Conservation (phyloP, 2,888 invertebrate genomes). For the Aleiodes alternator region DNA sequence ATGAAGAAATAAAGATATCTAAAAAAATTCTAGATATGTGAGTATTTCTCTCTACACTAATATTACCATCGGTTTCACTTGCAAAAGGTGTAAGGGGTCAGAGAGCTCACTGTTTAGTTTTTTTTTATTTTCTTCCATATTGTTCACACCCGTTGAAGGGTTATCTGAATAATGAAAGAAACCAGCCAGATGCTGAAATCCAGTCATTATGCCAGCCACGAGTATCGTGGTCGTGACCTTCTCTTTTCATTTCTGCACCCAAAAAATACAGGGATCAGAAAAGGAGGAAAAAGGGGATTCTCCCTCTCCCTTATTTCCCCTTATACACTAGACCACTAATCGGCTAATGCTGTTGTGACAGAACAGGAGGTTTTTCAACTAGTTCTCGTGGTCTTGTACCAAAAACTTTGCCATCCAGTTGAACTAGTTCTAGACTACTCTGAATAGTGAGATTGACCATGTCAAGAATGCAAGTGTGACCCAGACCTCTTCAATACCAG, state of each 20-base stretch:
- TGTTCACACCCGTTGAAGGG: slow-evolving; percentile 13
- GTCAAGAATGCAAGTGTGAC: slow-evolving; percentile 44
- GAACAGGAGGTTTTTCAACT: slow-evolving; percentile 25
- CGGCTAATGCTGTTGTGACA: slow-evolving; percentile 41
- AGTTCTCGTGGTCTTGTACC: slow-evolving; percentile 35
- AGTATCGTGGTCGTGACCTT: slow-evolving; percentile 52
- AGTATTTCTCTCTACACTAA: slow-evolving; percentile 45
- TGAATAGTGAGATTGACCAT: slow-evolving; percentile 32
- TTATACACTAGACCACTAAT: slow-evolving; percentile 38
- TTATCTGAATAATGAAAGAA: slow-evolving; percentile 24
- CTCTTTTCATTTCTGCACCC: neutral
- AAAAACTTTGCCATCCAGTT: slow-evolving; percentile 31
- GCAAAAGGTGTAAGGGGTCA: slow-evolving; percentile 4
- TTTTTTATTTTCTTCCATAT: neutral
- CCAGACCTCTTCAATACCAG: slow-evolving; percentile 34
- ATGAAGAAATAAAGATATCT: no score
- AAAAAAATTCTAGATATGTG: neutral
- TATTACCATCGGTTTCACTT: slow-evolving; percentile 41
- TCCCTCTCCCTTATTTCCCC: slow-evolving; percentile 31
- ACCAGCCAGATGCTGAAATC: slow-evolving; percentile 42
- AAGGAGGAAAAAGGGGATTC: slow-evolving; percentile 34
- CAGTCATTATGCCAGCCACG: slow-evolving; percentile 46
- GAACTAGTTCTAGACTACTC: slow-evolving; percentile 25
- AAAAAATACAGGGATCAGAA: slow-evolving; percentile 39
- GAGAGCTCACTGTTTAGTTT: slow-evolving; percentile 8